phyloP scores from a whole-genome alignment of 2,888 invertebrate genomes.

The Nemotelus pantherinus region DNA sequence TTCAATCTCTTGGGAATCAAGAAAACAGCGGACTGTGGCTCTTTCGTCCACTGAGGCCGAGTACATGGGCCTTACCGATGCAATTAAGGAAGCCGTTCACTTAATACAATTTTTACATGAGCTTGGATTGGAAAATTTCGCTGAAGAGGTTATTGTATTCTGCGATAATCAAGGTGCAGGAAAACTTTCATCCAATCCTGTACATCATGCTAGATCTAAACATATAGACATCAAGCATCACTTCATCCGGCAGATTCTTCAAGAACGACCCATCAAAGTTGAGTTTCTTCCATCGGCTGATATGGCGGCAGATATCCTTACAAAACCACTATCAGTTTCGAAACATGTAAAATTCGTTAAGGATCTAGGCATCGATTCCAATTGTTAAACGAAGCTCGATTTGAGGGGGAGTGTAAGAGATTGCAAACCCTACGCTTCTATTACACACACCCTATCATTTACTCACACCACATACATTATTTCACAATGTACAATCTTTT shows the following conservation, averaged over 20 bases:
- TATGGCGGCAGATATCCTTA: constrained; percentile 49
- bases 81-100: constrained; percentile 19
- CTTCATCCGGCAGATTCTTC: constrained; percentile 41
- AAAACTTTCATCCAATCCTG: constrained; percentile 46
- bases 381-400: neutral
- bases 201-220: no score
- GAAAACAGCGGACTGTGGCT: neutral
- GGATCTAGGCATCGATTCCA: neutral
- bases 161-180: constrained; percentile 26
- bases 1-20: neutral
- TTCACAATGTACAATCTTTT: no score
- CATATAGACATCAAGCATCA: neutral
- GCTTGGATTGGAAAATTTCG: neutral
- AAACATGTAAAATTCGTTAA: constrained; percentile 48
- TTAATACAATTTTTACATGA: constrained; percentile 19
- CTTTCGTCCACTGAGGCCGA: constrained; percentile 1
- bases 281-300: constrained; percentile 46
- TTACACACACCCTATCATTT: no score
- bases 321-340: constrained; percentile 42
- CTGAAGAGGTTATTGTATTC: constrained; percentile 26
- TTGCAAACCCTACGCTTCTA: neutral
- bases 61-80: constrained; percentile 7
- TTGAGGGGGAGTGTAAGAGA: constrained; percentile 3
- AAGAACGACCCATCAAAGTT: constrained; percentile 44
- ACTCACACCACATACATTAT: no score